Evolutionary conservation across 2,888 invertebrate species (phyloP).

Genomic region (Andrena dorsata): DNA sequence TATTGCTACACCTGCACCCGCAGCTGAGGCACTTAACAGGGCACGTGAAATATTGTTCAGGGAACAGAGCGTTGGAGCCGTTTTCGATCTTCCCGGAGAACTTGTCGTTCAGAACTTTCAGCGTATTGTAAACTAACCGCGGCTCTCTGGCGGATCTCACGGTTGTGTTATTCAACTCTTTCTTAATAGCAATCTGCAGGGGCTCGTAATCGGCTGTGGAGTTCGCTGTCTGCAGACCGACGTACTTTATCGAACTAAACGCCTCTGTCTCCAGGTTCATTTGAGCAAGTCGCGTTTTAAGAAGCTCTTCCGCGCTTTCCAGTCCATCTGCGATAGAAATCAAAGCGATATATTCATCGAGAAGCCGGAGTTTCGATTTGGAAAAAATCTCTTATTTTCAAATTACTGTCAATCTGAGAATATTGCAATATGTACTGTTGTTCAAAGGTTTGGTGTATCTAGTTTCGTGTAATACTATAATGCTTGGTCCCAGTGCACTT

Average conservation of each 20-base stretch:
- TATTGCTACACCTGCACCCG: conserved; percentile 87
- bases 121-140: conserved; percentile 88
- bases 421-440: conserved; percentile 84
- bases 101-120: conserved; percentile 91
- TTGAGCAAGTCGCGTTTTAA: conserved; percentile 88
- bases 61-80: conserved; percentile 88
- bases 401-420: conserved; percentile 69
- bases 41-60: conserved; percentile 93
- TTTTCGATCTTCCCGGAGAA: conserved; percentile 90
- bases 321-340: conserved; percentile 84
- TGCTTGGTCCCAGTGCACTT: conserved; percentile 89
- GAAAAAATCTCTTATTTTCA: conserved; percentile 47
- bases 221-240: conserved; percentile 87
- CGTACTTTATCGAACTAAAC: conserved; percentile 90
- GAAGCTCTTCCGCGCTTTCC: conserved; percentile 88
- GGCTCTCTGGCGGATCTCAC: conserved; percentile 90
- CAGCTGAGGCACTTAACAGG: conserved; percentile 90
- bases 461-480: conserved; percentile 93
- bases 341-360: conserved; percentile 44
- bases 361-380: not conserved
- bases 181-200: conserved; percentile 87
- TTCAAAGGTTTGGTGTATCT: conserved; percentile 89
- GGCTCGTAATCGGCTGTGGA: conserved; percentile 88
- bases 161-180: conserved; percentile 89
- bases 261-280: conserved; percentile 89